Evolutionary conservation across 2,113 vertebrate genomes (phyloP), one percentile per base, ranked within the genome.

Genomic region (Delphinus delphis): DNA sequence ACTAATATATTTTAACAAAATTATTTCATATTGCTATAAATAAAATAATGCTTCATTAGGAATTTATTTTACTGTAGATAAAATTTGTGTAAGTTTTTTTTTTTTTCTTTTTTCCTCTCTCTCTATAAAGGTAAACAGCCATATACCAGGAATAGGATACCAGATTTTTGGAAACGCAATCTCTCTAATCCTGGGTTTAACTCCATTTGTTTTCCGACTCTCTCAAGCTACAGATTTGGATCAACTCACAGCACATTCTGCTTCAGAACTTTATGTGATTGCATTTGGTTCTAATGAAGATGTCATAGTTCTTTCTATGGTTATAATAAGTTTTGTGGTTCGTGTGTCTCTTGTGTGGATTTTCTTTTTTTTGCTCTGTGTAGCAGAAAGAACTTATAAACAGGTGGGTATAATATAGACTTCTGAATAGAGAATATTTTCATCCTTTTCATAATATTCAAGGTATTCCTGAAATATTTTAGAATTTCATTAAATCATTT

Each of bases 351-450:
- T 99, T 10, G 99, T 99, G 90, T 99, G 99, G 99, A 99, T 99
- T 98, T 99, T 99, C 99, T 99, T 99, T 98, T 99, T 99, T 98
- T 99, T 99, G 97, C 99, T 99, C 15, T 99, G 99, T 90, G 99
- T 99, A 60, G 99, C 99, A 73, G 99, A 99, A 98, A 99, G 99
- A 97, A 99, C 99, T 2, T 99, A 99, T 95, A 99, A 99, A 98
- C 99, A 99, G 99, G 99, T 99, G 97, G 3, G 98, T 88, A 44
- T 83, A 95, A 65, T 86, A 90, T 11, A 96, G 31, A 36, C 23
- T 94, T 95, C 26, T 87, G 60, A 63, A 63, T 88, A 70, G 20
- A 96, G 28, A 80, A 70, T 77, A 80, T 62, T 77, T 93, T 93
- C 93, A 79, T 94, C 17, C 2, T 97, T 96, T 96, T 92, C 12